These are phyloP conservation scores for Chrosomus eos DNA, from an alignment of 2,797 vertebrate species.

Conservation along the genomic window DNA sequence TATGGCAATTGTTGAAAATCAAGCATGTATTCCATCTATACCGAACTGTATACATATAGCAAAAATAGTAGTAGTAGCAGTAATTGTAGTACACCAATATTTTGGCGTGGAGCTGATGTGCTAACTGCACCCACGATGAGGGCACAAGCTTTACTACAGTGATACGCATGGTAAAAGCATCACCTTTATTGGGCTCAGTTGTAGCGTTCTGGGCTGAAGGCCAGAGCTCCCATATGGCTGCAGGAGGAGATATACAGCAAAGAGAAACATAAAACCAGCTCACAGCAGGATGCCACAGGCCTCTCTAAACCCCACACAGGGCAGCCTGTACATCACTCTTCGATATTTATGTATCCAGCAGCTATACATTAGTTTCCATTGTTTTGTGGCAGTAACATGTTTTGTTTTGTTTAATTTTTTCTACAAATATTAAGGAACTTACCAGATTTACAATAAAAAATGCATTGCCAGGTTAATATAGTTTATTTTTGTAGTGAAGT, in stretches of 20 bases:
- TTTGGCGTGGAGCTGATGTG: slow-evolving; percentile 16
- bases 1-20: background rate
- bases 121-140: slow-evolving; percentile 12
- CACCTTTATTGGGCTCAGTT: slow-evolving; percentile 3
- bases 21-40: background rate
- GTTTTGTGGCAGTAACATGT: background rate
- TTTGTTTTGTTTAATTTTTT: no score
- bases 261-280: slow-evolving; percentile 43
- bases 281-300: slow-evolving; percentile 35
- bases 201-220: slow-evolving; percentile 11
- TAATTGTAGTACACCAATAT: background rate
- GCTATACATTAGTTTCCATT: background rate
- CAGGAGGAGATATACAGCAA: slow-evolving; percentile 21
- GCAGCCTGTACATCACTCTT: slow-evolving; percentile 1
- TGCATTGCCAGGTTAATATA: background rate
- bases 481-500: background rate
- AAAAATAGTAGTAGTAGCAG: background rate
- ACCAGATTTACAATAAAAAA: background rate
- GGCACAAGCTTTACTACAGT: background rate
- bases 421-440: background rate
- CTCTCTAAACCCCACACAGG: slow-evolving; percentile 26
- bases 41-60: background rate
- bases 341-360: background rate
- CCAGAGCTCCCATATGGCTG: slow-evolving; percentile 32
- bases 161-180: slow-evolving; percentile 39